Evolutionary conservation across 2,888 invertebrate genomes (phyloP), one percentile per base, ranked within the genome.

Genomic region (Drosophila seclusa): DNA sequence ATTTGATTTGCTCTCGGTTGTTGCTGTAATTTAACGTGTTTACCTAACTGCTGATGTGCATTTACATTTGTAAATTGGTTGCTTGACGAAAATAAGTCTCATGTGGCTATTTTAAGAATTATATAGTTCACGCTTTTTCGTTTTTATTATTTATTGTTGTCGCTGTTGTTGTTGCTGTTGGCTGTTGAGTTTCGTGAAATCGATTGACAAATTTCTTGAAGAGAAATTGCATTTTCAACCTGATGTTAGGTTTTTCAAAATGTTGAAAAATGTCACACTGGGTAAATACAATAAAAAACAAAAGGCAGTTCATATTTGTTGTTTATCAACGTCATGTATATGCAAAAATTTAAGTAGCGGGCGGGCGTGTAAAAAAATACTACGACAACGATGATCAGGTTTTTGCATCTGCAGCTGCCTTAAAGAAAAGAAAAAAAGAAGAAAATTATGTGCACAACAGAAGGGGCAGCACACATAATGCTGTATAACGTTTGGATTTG

Each of bases 91-190:
- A 74, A 78, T 75, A 78, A 65, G 59, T 68, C 80, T 64, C 60
- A 73, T 79, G 80, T 79, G 78, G 78, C 78, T 79, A 75, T 78
- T 78, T 78, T 72, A 29, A 78, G 79, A 68, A 55, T 68, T 48
- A 63, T 62, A 63, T 79, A 64, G 67, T 72, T 79, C 64, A 61
- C 53, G 45, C 62, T 64, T 69, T 31, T 38, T 38, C 38, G n/a
- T 38, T 32, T 36, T 52, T 29, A 24, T 63, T 55, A 40, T 50
- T 53, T 61, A 49, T 34, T 60, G 29, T 65, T 42, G 45, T 61
- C 53, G 55, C 27, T 55, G 31, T 11, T 32, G 13, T 32, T 62
- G 42, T 55, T 61, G 54, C 18, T 55, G 27, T 13, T 38, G 13
- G 31, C 21, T 21, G 45, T 45, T 45, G 45, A 16, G 45, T 36